phyloP scores from a whole-genome alignment of 2,113 vertebrate species.

The Rhabdomys dilectus region DNA sequence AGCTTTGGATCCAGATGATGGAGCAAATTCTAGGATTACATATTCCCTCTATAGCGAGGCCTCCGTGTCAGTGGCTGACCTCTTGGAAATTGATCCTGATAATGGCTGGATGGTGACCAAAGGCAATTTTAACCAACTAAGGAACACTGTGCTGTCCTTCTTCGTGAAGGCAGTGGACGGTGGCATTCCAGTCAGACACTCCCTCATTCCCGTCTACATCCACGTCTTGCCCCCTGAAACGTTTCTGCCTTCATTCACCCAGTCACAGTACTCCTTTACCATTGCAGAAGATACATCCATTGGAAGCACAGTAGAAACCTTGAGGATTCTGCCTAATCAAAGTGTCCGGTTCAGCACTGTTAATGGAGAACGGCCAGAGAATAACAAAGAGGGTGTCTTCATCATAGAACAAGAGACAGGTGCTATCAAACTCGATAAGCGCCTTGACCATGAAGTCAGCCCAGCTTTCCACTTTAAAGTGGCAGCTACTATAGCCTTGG shows the following conservation, averaged over 20 bases:
- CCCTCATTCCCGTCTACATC: slow-evolving; percentile 96
- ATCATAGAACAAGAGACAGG: slow-evolving; percentile 94
- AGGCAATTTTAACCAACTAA: slow-evolving; percentile 93
- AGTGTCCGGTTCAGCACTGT: slow-evolving; percentile 89
- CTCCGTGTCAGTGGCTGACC: slow-evolving; percentile 92
- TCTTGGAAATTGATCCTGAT: slow-evolving; percentile 97
- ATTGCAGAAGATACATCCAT: slow-evolving; percentile 93
- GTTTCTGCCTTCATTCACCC: slow-evolving; percentile 92
- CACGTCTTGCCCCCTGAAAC: slow-evolving; percentile 94
- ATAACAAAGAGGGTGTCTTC: slow-evolving; percentile 93
- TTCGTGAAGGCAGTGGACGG: slow-evolving; percentile 98
- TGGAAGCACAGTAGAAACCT: slow-evolving; percentile 92
- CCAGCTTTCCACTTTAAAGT: slow-evolving; percentile 94
- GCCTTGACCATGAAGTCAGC: slow-evolving; percentile 93
- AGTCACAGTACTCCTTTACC: slow-evolving; percentile 94
- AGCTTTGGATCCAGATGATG: slow-evolving; percentile 94
- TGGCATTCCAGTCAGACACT: slow-evolving; percentile 93
- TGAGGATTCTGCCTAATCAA: slow-evolving; percentile 89
- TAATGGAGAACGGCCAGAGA: slow-evolving; percentile 92
- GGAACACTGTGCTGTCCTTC: slow-evolving; percentile 95
- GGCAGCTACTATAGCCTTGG: slow-evolving; percentile 90
- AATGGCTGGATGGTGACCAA: slow-evolving; percentile 99
- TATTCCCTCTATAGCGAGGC: slow-evolving; percentile 98
- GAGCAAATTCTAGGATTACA: slow-evolving; percentile 93
- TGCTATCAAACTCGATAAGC: slow-evolving; percentile 94